Evolutionary conservation across 2,888 invertebrate species (phyloP).

Genomic region (Cyrtodaria siliqua): DNA sequence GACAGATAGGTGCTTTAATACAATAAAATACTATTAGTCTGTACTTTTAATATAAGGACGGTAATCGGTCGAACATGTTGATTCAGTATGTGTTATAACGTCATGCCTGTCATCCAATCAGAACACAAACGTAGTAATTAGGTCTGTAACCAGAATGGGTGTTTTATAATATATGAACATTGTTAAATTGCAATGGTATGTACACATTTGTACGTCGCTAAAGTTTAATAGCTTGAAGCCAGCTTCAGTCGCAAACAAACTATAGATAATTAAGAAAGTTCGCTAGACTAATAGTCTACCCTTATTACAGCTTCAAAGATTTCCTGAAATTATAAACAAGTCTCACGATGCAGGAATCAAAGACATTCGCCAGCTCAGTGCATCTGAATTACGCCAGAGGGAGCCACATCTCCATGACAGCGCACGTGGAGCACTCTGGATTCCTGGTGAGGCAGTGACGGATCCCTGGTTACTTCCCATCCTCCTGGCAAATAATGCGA

Average conservation of each 20-base stretch:
- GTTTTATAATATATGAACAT: background rate
- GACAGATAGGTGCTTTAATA: no score
- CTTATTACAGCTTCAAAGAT: slow-evolving; percentile 19
- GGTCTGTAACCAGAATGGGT: no score
- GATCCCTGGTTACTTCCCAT: slow-evolving; percentile 77
- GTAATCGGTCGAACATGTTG: no score
- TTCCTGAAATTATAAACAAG: slow-evolving; percentile 39
- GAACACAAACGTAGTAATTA: no score
- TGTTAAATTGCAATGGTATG: background rate
- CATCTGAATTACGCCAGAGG: slow-evolving; percentile 64
- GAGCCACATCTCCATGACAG: slow-evolving; percentile 68
- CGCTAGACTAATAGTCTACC: no score
- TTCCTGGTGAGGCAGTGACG: slow-evolving; percentile 76
- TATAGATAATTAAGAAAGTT: no score
- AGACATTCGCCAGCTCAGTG: slow-evolving; percentile 55
- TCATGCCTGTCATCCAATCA: no score
- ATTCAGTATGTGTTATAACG: no score
- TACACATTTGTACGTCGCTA: background rate
- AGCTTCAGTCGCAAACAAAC: no score
- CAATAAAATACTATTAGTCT: no score
- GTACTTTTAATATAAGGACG: no score
- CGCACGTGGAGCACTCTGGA: slow-evolving; percentile 73
- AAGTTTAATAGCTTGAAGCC: no score
- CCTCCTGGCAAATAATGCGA: slow-evolving; percentile 73
- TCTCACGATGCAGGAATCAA: slow-evolving; percentile 40